These are phyloP conservation scores for Synaphobranchus kaupii DNA, from an alignment of 2,797 vertebrate species.

Conservation along the genomic window DNA sequence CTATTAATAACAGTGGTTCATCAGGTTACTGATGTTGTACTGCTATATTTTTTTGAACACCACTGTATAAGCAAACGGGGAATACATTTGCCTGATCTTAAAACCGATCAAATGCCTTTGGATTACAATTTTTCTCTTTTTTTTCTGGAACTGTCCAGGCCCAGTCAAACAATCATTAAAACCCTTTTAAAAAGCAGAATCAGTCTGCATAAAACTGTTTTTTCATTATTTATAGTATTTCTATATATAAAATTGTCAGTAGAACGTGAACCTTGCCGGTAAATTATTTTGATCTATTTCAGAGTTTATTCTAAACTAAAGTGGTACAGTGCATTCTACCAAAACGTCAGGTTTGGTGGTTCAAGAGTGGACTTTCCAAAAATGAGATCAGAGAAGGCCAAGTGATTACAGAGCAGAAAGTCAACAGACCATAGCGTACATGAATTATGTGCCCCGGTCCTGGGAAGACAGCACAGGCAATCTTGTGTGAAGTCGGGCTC, in stretches of 20 bases:
- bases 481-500: neutral
- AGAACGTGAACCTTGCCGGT: neutral
- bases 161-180: neutral
- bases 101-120: neutral
- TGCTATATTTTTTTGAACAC: no score
- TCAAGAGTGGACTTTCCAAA: neutral
- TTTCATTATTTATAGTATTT: neutral
- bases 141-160: no score
- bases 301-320: neutral
- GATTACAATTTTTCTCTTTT: neutral
- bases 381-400: neutral
- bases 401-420: conserved; percentile 5
- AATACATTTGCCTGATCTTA: neutral
- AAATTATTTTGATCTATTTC: neutral
- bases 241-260: neutral
- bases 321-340: neutral
- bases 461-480: neutral
- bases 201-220: neutral
- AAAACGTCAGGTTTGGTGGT: neutral
- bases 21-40: no score
- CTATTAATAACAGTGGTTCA: no score
- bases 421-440: neutral
- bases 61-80: neutral
- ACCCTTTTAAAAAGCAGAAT: neutral
- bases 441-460: neutral